Base-by-base conservation (phyloP, 1,140 invertebrate species). In the Drosophila nikananu region DNA sequence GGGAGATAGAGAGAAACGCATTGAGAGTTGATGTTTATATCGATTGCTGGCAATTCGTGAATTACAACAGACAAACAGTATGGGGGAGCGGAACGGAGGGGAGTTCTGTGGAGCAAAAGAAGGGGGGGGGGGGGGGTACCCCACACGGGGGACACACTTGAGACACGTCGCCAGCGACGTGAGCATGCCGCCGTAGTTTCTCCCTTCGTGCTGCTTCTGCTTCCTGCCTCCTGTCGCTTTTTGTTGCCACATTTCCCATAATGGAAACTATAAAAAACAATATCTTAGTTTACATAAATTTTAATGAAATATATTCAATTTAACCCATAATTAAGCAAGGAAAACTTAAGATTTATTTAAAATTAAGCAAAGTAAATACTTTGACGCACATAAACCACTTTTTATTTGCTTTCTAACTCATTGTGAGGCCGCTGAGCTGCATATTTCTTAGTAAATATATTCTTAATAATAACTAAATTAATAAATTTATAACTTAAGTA, bases 21-120 rank as follows among this genome's bases (percentile, higher is more conserved):
- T 87, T 77, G 77, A 72, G 78, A 89, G 73, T 83, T 89, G 84
- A 89, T 89, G 84, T 89, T 89, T 89, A 89, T 89, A 89, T 89
- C 84, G 84, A 89, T 89, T 89, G 84, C 84, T 83, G 84, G 70
- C 81, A 89, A 89, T 89, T 86, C 76, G 83, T 74, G 83, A 82
- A 86, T 86, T 86, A 86, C 83, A 86, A 66, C 83, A 80, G 55
- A 64, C 74, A 68, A 58, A 65, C 66, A 73, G 52, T 52, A 75
- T 19, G 48, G 19, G 19, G 54, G 32, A 44, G 41, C 41, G 4
- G 42, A 19, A 44, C 15, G 19, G 13, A 9, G 15, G 35, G 30
- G 30, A 25, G 12, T 55, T 10, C 25, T 37, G 51, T 21, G 17
- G 58, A 15, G 39, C 21, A 49, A n/a, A 8, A 32, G 9, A 27